Evolutionary conservation across 2,888 invertebrate genomes (phyloP).

Genomic region (Tetragnatha montana): DNA sequence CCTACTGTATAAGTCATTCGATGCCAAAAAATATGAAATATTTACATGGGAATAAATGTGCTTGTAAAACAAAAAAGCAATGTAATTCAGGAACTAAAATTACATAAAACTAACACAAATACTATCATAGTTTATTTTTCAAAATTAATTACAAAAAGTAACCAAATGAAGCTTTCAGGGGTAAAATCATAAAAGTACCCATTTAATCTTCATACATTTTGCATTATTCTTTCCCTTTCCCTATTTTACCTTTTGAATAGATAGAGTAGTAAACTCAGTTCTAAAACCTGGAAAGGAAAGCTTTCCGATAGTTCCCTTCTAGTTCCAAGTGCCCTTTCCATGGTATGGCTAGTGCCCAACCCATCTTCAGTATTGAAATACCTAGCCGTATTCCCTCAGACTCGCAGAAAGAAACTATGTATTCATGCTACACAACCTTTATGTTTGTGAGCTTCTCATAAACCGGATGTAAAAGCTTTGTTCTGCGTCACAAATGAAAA

Average conservation of each 20-base stretch:
- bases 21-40: no score
- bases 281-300: background rate
- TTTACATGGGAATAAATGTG: no score
- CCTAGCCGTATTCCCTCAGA: slow-evolving; percentile 26
- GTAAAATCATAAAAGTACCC: no score
- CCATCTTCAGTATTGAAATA: slow-evolving; percentile 56
- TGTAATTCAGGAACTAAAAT: no score
- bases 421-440: slow-evolving; percentile 37
- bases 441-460: slow-evolving; percentile 47
- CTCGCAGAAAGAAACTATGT: slow-evolving; percentile 24
- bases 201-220: no score
- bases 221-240: no score
- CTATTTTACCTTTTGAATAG: background rate
- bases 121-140: no score
- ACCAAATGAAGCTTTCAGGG: no score
- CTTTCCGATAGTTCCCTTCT: background rate
- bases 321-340: background rate
- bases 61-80: no score
- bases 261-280: background rate
- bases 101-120: no score
- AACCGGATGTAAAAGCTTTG: slow-evolving; percentile 32
- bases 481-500: background rate
- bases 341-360: background rate
- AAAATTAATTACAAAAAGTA: no score
- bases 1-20: no score